phyloP scores from a whole-genome alignment of 1,140 invertebrate genomes.

The Globodera rostochiensis region DNA sequence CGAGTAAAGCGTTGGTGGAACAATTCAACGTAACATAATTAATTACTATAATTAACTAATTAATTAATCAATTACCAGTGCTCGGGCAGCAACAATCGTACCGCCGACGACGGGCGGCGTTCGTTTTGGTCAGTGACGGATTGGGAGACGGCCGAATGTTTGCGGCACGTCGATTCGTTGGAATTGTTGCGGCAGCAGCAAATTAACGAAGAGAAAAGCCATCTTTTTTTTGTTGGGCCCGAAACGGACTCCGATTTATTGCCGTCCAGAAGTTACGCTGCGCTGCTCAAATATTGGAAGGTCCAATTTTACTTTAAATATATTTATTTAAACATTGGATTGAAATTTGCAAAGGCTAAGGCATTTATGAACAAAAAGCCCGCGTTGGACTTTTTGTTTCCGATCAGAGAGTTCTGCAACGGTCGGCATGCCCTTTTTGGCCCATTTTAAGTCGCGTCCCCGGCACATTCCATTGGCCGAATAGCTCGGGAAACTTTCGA shows the following conservation, averaged over 20 bases:
- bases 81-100: neutral
- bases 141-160: conserved; percentile 15
- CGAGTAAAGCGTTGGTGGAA: conserved; percentile 1
- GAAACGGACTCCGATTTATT: conserved; percentile 31
- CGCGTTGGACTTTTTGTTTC: neutral
- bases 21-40: conserved; percentile 26
- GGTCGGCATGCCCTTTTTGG: too few relatives aligned
- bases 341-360: neutral
- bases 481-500: neutral
- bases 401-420: too few relatives aligned
- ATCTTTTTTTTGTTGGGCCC: conserved; percentile 24
- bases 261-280: conserved; percentile 18
- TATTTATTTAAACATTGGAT: neutral
- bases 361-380: conserved; percentile 4
- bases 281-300: conserved; percentile 33
- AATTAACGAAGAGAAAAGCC: neutral
- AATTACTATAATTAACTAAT: neutral
- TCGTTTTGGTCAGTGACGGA: neutral
- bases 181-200: conserved; percentile 24
- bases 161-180: conserved; percentile 20
- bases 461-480: too few relatives aligned
- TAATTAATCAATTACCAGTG: neutral
- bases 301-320: conserved; percentile 3
- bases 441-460: too few relatives aligned
- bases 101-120: neutral